Percentiles rank a stretch among this genome's conserved stretches.
phyloP scores from a whole-genome alignment of 64 coral and sea anemone species.

The Actinia tenebrosa region DNA sequence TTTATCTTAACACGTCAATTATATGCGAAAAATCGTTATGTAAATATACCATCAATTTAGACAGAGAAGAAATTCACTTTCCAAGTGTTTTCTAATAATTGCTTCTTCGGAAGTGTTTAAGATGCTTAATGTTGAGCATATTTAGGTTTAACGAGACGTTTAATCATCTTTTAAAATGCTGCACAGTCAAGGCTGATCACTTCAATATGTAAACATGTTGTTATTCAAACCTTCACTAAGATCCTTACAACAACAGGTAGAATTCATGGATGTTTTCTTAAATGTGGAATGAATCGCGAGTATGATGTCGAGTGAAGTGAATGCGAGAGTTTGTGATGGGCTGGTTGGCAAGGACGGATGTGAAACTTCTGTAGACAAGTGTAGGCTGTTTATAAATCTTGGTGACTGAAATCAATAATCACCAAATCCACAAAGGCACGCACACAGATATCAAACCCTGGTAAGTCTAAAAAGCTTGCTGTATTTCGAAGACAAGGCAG shows the following conservation, averaged over 20 bases:
- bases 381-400: background rate
- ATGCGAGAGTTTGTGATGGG: background rate
- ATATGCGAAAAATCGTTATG: background rate
- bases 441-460: background rate
- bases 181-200: background rate
- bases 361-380: background rate
- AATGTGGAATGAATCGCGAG: background rate
- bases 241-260: background rate
- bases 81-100: background rate
- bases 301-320: background rate
- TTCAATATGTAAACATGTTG: background rate
- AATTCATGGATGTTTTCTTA: background rate
- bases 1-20: background rate
- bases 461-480: background rate
- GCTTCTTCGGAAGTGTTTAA: constrained; percentile 7
- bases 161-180: background rate
- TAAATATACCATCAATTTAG: background rate
- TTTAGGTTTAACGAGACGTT: background rate
- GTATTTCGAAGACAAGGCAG: background rate
- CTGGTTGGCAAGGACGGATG: background rate
- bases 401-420: background rate
- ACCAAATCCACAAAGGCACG: background rate
- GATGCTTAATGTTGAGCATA: background rate
- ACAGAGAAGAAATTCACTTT: background rate
- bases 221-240: background rate